These are phyloP conservation scores for Pyrgilauda ruficollis DNA, from an alignment of 2,113 vertebrate genomes.

Conservation along the genomic window DNA sequence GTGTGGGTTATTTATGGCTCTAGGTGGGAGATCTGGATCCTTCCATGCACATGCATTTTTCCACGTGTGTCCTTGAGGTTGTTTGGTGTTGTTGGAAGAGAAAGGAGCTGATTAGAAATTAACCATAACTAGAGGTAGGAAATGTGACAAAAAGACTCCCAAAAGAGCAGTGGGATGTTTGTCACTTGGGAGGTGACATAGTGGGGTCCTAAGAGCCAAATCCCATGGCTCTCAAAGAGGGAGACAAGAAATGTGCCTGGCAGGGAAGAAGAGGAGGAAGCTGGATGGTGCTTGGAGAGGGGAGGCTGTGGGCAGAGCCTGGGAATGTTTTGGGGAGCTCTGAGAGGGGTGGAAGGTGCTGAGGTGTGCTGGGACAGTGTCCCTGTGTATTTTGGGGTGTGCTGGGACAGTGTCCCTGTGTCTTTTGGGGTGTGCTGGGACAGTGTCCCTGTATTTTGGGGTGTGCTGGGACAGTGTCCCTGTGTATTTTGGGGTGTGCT, in stretches of 20 bases:
- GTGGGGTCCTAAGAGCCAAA: background rate
- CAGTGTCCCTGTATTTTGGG: background rate
- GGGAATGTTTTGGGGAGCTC: background rate
- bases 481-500: background rate
- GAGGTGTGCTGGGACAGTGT: background rate
- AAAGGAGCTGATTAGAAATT: background rate
- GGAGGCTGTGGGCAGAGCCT: background rate
- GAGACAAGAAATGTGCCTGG: background rate
- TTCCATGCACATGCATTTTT: background rate
- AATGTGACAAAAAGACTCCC: background rate
- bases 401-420: background rate
- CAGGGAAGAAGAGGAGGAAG: background rate
- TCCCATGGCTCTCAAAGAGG: background rate
- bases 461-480: no score
- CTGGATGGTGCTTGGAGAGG: background rate
- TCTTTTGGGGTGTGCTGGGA: background rate
- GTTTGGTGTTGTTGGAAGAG: background rate
- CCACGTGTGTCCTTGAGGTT: background rate
- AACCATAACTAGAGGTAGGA: background rate
- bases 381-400: background rate
- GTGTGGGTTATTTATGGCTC: background rate
- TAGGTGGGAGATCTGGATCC: background rate
- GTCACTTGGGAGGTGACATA: accelerated
- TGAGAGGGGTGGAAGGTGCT: background rate
- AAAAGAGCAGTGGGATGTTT: background rate